phyloP scores from a whole-genome alignment of 2,113 vertebrate species.

The Coryphaenoides rupestris region DNA sequence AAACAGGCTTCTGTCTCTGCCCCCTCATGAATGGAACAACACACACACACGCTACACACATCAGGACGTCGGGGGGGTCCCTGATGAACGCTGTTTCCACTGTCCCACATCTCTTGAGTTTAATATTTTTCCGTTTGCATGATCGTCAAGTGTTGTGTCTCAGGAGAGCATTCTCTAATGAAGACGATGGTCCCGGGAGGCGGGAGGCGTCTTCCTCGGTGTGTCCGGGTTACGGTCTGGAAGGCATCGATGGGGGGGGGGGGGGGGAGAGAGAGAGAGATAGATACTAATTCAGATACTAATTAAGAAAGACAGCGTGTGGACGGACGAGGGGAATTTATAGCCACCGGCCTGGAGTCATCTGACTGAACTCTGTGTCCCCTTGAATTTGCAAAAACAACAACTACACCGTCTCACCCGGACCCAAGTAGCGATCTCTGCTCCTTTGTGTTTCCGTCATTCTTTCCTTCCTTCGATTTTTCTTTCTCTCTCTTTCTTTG shows the following conservation, averaged over 20 bases:
- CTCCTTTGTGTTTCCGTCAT: too few relatives aligned
- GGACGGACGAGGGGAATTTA: slow-evolving; percentile 8
- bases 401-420: too few relatives aligned
- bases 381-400: neutral
- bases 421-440: too few relatives aligned
- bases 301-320: slow-evolving; percentile 32
- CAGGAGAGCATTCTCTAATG: slow-evolving; percentile 24
- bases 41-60: too few relatives aligned
- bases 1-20: too few relatives aligned
- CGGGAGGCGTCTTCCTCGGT: slow-evolving; percentile 16
- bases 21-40: too few relatives aligned
- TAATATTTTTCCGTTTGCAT: neutral
- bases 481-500: neutral
- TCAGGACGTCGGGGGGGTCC: too few relatives aligned
- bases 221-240: slow-evolving; percentile 1
- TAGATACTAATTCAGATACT: slow-evolving; percentile 33
- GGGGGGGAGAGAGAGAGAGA: slow-evolving; percentile 18
- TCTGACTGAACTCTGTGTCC: slow-evolving; percentile 7
- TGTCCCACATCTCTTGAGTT: too few relatives aligned
- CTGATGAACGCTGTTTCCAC: too few relatives aligned
- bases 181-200: slow-evolving; percentile 26
- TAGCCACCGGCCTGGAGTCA: slow-evolving; percentile 19
- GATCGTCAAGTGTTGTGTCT: too few relatives aligned
- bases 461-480: neutral
- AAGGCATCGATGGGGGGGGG: slow-evolving; percentile 1